Base-by-base conservation (phyloP, 2,888 invertebrate genomes). In the Melipona beecheii region DNA sequence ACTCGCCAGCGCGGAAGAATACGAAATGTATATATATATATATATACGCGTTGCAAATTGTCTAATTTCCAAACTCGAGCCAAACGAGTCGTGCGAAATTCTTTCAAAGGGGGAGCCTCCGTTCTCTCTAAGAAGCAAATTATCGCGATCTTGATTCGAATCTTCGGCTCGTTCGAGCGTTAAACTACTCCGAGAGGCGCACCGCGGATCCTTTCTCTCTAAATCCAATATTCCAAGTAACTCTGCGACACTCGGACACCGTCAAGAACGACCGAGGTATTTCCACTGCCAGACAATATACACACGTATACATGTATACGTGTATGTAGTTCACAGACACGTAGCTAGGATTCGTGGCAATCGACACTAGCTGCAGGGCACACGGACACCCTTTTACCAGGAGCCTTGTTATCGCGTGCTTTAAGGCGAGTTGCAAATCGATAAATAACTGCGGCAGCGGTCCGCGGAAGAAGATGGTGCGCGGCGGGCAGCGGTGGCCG, bases 331-430 rank as follows among this genome's bases (percentile, higher is more conserved):
- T 17, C 15, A 0, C 21, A 65, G 43, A 43, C 1, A 49, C n/a
- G 49, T 24, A 71, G n/a, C 17, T 54, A 50, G 27, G 64, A 74
- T 74, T 76, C 79, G 69, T 49, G 75, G 85, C 83, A 78, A 88
- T 87, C 70, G 81, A 74, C 81, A 81, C 78, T 84, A 79, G 81
- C 78, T 72, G 75, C 64, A 27, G 81, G 77, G 78, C 27, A 17
- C 50, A 80, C 70, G 62, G 69, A 71, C 75, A 79, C 74, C 73
- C 86, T 78, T 85, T 80, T 81, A 72, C 81, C 81, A 69, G 69
- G 78, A 77, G 70, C 81, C 88, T 90, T 85, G 86, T 90, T 90
- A 89, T 90, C 90, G 80, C 87, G 81, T 87, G 85, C 85, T 88
- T 70, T 70, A 87, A 84, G 85, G 84, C 87, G 89, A 90, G 86